A percentile compares a stretch with the other conserved stretches of the same genome.
These are phyloP conservation scores for Lycophotia porphyrea DNA, from an alignment of 2,888 invertebrate species.

Conservation along the genomic window DNA sequence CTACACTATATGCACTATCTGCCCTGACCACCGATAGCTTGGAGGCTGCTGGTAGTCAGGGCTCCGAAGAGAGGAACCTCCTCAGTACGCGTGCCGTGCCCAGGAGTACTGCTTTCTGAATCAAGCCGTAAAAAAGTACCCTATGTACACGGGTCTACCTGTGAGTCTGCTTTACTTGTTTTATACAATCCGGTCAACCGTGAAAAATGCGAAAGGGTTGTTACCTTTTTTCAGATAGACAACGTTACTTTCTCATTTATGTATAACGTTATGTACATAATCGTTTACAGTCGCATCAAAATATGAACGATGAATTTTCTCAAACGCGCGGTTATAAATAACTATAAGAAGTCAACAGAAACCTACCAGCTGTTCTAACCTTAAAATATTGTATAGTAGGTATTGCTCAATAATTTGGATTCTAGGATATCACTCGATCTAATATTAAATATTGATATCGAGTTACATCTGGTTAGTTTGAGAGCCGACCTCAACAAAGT, in stretches of 20 bases:
- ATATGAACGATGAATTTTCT: neutral
- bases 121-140: no score
- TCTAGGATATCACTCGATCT: neutral
- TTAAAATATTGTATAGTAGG: neutral
- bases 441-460: constrained; percentile 26
- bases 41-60: no score
- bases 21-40: no score
- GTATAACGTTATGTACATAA: neutral
- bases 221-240: neutral
- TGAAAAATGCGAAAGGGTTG: no score
- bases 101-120: no score
- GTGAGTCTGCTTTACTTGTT: no score
- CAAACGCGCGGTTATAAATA: neutral
- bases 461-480: constrained; percentile 5
- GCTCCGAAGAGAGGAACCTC: no score
- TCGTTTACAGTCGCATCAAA: neutral
- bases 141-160: no score
- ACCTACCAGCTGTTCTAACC: neutral
- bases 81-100: no score
- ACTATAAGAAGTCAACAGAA: neutral
- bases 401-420: neutral
- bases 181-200: no score
- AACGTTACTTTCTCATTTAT: neutral
- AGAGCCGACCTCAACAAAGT: neutral
- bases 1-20: no score